phyloP scores from a whole-genome alignment of 2,113 vertebrate species.

The Trichomycterus rosablanca region DNA sequence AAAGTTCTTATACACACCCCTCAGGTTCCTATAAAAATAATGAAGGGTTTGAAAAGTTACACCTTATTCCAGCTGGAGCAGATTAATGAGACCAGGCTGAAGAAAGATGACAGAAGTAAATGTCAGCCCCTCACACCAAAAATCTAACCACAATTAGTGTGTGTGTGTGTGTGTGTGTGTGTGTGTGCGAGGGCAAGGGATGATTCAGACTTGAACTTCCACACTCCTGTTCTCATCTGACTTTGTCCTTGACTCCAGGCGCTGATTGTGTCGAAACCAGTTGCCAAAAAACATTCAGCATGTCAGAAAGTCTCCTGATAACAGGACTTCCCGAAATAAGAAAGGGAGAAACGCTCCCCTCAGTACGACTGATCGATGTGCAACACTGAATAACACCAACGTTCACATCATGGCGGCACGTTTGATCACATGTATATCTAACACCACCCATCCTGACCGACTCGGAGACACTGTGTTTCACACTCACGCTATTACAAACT shows the following conservation, averaged over 20 bases:
- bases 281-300: conserved; percentile 5
- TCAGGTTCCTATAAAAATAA: conserved; percentile 20
- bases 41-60: conserved; percentile 14
- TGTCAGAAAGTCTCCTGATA: not conserved
- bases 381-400: conserved; percentile 6
- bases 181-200: not conserved
- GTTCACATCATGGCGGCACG: not conserved
- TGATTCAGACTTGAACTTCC: not conserved
- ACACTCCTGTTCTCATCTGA: not conserved
- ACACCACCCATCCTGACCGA: not conserved
- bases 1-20: no score
- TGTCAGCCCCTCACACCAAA: conserved; percentile 2
- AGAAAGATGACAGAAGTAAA: conserved; percentile 2
- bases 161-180: no score
- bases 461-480: not conserved
- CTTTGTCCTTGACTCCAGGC: not conserved
- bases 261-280: not conserved
- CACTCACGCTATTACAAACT: conserved; percentile 1
- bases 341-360: not conserved
- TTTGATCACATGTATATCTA: conserved; percentile 10
- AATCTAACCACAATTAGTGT: no score
- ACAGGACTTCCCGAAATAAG: not conserved
- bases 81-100: conserved; percentile 6
- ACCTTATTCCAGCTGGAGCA: not conserved
- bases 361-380: not conserved